Percentiles rank a stretch among this genome's conserved stretches.
These are phyloP conservation scores for Nineta flava DNA, from an alignment of 2,888 invertebrate genomes.

Conservation along the genomic window DNA sequence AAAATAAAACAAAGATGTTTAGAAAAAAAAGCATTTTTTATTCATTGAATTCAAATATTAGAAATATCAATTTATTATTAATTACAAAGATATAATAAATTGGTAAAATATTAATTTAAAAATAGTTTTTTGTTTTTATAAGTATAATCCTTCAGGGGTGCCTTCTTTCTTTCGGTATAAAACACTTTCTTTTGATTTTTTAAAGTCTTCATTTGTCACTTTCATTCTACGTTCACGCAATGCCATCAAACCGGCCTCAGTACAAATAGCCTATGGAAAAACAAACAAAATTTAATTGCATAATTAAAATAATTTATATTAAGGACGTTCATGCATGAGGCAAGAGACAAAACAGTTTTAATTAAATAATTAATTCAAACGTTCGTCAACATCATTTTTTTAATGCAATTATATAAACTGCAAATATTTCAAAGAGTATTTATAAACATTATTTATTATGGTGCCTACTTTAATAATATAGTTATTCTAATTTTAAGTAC, in stretches of 20 bases:
- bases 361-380: not conserved
- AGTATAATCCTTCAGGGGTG: constrained; percentile 95
- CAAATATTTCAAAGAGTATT: too few relatives aligned
- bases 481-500: too few relatives aligned
- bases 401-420: too few relatives aligned
- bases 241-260: constrained; percentile 97
- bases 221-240: constrained; percentile 96
- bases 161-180: constrained; percentile 98
- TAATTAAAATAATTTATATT: constrained; percentile 7
- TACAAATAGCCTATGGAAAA: constrained; percentile 81
- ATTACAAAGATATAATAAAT: too few relatives aligned
- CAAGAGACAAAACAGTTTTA: not conserved
- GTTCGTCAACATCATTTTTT: too few relatives aligned
- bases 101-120: too few relatives aligned
- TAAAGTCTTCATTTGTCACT: constrained; percentile 98
- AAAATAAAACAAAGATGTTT: too few relatives aligned
- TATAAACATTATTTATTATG: too few relatives aligned
- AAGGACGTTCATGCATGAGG: not conserved
- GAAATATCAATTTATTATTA: too few relatives aligned
- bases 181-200: constrained; percentile 98
- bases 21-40: too few relatives aligned
- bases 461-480: too few relatives aligned
- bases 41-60: too few relatives aligned
- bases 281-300: not conserved
- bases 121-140: constrained; percentile 42